These are phyloP conservation scores for Andrena praecox DNA, from an alignment of 2,888 invertebrate species.

Conservation along the genomic window DNA sequence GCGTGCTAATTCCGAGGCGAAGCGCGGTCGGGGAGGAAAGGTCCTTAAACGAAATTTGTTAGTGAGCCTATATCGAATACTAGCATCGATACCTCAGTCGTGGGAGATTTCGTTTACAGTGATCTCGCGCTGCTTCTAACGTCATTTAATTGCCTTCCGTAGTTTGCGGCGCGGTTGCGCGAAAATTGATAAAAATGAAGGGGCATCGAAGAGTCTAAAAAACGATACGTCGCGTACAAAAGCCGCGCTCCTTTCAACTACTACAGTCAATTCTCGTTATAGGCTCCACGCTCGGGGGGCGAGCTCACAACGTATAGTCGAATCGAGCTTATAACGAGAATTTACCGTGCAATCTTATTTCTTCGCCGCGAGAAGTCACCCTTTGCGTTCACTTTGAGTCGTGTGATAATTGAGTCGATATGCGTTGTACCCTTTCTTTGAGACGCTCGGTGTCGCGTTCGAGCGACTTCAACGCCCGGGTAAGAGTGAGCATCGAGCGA, in stretches of 20 bases:
- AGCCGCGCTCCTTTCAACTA: neutral
- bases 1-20: conserved; percentile 14
- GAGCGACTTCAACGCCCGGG: neutral
- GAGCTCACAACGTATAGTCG: too few relatives aligned
- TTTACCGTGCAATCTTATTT: neutral
- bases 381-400: conserved; percentile 23
- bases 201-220: neutral
- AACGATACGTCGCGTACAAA: neutral
- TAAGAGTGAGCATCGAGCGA: neutral
- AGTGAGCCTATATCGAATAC: too few relatives aligned
- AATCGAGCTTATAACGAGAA: neutral
- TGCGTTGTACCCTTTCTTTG: neutral
- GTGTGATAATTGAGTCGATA: neutral
- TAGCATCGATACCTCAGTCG: too few relatives aligned
- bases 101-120: neutral
- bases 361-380: conserved; percentile 14
- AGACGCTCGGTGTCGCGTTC: neutral
- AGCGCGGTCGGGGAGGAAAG: neutral
- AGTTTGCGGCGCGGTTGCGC: neutral
- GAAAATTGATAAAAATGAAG: neutral
- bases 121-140: neutral
- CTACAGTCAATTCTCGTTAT: too few relatives aligned
- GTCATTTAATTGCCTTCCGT: neutral
- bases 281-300: too few relatives aligned
- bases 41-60: neutral